phyloP scores from a whole-genome alignment of 2,113 vertebrate genomes.

The Triplophysa tibetana region DNA sequence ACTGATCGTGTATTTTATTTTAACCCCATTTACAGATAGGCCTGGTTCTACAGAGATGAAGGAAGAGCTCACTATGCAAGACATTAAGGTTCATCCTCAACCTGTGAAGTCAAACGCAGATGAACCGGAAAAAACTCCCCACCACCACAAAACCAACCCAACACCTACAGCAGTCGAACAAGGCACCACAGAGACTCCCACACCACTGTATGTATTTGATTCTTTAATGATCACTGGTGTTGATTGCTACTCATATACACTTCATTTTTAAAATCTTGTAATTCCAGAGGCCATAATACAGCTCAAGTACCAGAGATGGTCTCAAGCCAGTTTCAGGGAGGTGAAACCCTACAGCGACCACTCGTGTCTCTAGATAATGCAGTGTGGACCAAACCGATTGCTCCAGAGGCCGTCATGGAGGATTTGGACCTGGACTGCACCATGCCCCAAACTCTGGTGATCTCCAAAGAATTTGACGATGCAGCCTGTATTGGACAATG shows the following conservation, averaged over 20 bases:
- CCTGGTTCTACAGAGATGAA: slow-evolving; percentile 10
- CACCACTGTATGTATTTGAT: slow-evolving; percentile 38
- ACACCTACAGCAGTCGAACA: slow-evolving; percentile 46
- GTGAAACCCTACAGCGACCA: slow-evolving; percentile 49
- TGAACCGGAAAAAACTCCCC: slow-evolving; percentile 3
- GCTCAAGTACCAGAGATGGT: slow-evolving; percentile 53
- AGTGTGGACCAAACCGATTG: slow-evolving; percentile 61
- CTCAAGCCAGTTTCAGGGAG: slow-evolving; percentile 66
- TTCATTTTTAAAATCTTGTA: background rate
- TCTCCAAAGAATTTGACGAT: slow-evolving; percentile 59
- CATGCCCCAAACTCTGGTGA: slow-evolving; percentile 63
- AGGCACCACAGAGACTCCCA: background rate
- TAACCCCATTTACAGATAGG: background rate
- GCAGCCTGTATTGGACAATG: slow-evolving; percentile 67
- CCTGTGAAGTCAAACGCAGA: slow-evolving; percentile 6
- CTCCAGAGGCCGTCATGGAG: slow-evolving; percentile 61
- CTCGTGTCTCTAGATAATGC: slow-evolving; percentile 67
- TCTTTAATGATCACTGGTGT: background rate
- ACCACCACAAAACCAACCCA: background rate
- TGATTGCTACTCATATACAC: background rate
- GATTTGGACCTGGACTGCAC: slow-evolving; percentile 68
- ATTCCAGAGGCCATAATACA: slow-evolving; percentile 38
- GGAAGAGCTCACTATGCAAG: background rate
- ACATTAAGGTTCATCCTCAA: background rate
- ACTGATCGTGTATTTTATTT: background rate